Percentiles rank a stretch among this genome's conserved stretches.
phyloP scores from a whole-genome alignment of 2,888 invertebrate species.

The Leptinotarsa peninsularis region DNA sequence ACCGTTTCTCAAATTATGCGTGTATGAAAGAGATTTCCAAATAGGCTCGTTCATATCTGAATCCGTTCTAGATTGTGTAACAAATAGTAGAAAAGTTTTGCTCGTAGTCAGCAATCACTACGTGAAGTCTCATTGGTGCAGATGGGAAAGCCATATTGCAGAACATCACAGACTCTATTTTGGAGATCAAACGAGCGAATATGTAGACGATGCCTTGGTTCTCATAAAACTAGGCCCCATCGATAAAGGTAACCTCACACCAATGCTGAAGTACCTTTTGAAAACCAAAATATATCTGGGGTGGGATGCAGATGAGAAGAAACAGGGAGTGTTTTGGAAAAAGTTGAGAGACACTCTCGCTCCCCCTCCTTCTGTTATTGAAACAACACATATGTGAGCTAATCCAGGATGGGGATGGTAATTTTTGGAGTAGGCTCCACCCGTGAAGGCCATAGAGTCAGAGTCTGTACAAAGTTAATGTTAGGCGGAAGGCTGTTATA shows the following conservation, averaged over 20 bases:
- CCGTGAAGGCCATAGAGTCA: neutral
- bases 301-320: slow-evolving; percentile 69
- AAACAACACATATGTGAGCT: slow-evolving; percentile 41
- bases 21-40: slow-evolving; percentile 78
- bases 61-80: slow-evolving; percentile 74
- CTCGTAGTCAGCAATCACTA: slow-evolving; percentile 77
- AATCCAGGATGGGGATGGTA: neutral
- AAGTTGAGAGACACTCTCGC: slow-evolving; percentile 58
- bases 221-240: slow-evolving; percentile 74
- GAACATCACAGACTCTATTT: slow-evolving; percentile 74
- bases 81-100: slow-evolving; percentile 74
- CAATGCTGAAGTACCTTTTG: slow-evolving; percentile 72
- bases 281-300: slow-evolving; percentile 75
- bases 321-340: slow-evolving; percentile 62
- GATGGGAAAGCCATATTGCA: slow-evolving; percentile 78
- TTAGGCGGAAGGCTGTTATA: neutral
- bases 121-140: slow-evolving; percentile 79
- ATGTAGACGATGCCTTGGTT: slow-evolving; percentile 71
- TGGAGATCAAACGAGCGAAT: slow-evolving; percentile 68
- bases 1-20: slow-evolving; percentile 74
- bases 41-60: slow-evolving; percentile 75
- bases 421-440: neutral
- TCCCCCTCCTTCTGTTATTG: slow-evolving; percentile 37
- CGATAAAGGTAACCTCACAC: slow-evolving; percentile 69
- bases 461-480: neutral